A percentile compares a stretch with the other conserved stretches of the same genome.
phyloP scores from a whole-genome alignment of 1,140 invertebrate genomes.

The Laodelphax striatellus region DNA sequence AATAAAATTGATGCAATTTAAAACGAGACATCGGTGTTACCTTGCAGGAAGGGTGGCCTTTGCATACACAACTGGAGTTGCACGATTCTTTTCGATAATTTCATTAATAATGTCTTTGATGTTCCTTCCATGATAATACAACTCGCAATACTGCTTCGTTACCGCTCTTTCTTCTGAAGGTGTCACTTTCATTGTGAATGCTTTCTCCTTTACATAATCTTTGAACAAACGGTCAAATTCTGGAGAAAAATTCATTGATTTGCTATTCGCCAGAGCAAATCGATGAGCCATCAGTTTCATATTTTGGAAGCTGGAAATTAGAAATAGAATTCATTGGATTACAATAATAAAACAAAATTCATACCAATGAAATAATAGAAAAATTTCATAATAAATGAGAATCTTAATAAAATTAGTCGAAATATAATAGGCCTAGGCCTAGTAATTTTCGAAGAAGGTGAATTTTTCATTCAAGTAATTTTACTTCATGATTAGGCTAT shows the following conservation, averaged over 20 bases:
- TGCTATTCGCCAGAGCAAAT: slow-evolving; percentile 54
- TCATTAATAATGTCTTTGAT: slow-evolving; percentile 39
- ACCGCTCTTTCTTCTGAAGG: slow-evolving; percentile 47
- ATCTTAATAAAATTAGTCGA: too few species aligned
- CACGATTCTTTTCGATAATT: slow-evolving; percentile 27
- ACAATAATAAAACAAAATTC: too few species aligned
- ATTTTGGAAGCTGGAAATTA: slow-evolving; percentile 30
- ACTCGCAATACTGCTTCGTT: slow-evolving; percentile 55
- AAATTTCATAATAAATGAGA: neutral
- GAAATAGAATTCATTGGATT: neutral
- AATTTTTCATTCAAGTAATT: too few species aligned
- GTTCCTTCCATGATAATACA: slow-evolving; percentile 44
- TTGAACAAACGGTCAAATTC: slow-evolving; percentile 58
- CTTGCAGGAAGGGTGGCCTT: slow-evolving; percentile 36
- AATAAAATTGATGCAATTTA: too few species aligned
- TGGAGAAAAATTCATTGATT: slow-evolving; percentile 46
- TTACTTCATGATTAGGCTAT: too few species aligned
- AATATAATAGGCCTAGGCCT: too few species aligned
- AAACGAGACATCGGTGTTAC: slow-evolving; percentile 4
- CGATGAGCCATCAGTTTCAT: slow-evolving; percentile 58
- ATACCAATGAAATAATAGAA: neutral
- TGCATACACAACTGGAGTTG: slow-evolving; percentile 32
- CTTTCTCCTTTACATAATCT: slow-evolving; percentile 44
- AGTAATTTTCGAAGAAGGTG: too few species aligned
- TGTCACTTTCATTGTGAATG: slow-evolving; percentile 47